Base-by-base conservation (phyloP, 1,140 invertebrate species). In the Uloborus diversus region DNA sequence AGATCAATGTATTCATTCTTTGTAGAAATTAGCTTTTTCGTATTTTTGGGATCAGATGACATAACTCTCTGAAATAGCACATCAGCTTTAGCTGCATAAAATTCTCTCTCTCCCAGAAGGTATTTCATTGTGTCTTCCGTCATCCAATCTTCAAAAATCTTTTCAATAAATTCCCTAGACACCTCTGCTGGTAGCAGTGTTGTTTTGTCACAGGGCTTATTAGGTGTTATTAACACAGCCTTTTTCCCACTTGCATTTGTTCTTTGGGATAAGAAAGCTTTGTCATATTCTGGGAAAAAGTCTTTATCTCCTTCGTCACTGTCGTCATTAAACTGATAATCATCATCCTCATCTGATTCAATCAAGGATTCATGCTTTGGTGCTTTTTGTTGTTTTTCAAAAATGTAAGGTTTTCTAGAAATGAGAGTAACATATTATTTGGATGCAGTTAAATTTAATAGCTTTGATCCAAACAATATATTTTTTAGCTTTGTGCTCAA, bases 111-210 rank as follows among this genome's bases (percentile, higher is more conserved):
- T 30, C 73, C 73, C 13, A 78, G 27, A 27, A 78, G 28, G 23
- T 78, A 78, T 30, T 78, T 78, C 62, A 66, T 37, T 1, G 73
- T 78, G 30, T 78, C 73, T 78, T 66, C 73, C 17, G 73, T 78
- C 27, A 65, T 64, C 73, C 73, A 78, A 23, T 78, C 47, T 11
- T 65, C 14, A 28, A 78, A 78, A 13, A 57, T 49, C 4, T 56
- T 56, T 17, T 23, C 23, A 30, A 78, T 17, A 4, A 78, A 78
- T 32, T 78, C 47, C 4, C 53, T 25, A 23, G 73, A 56, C n/a
- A 78, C 7, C 13, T 65, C 20, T 53, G 20, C n/a, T 20, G 59
- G 25, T 20, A 17, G 33, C 28, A 27, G 20, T 5, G 28, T 28
- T 47, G 53, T 1, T 27, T 13, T 42, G 2, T 2, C 30, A 3